Conservation (phyloP, 1,140 invertebrate genomes). For the Lineus longissimus region DNA sequence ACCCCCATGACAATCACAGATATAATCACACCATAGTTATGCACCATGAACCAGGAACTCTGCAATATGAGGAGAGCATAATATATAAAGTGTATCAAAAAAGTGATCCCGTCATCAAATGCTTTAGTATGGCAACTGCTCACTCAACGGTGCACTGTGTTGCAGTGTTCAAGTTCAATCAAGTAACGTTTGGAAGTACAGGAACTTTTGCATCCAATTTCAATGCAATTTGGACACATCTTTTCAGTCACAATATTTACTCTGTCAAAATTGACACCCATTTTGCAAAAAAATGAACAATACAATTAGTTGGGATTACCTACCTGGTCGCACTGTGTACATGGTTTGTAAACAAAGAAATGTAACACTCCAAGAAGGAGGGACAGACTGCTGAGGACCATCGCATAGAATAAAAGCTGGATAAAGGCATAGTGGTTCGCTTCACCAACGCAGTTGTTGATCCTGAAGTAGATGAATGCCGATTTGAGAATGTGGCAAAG, state of each 20-base stretch:
- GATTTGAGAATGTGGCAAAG: background rate
- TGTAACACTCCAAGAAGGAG: constrained; percentile 35
- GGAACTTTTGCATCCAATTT: no score
- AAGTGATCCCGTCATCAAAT: background rate
- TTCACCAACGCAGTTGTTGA: constrained; percentile 54
- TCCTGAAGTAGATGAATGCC: constrained; percentile 34
- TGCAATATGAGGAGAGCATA: background rate
- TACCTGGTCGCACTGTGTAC: constrained; percentile 40
- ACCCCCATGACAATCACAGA: background rate
- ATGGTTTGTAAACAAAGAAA: constrained; percentile 43
- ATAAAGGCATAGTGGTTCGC: constrained; percentile 48
- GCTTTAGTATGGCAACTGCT: background rate
- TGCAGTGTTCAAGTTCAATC: no score
- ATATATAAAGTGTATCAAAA: background rate
- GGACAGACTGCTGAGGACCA: constrained; percentile 31
- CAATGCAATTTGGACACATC: no score
- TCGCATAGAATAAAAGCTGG: constrained; percentile 42
- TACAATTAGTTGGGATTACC: constrained; percentile 11
- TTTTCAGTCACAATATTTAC: no score
- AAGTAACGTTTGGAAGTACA: no score
- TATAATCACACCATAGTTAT: background rate
- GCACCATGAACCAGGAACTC: background rate
- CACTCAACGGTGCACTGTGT: background rate
- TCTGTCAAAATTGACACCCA: no score
- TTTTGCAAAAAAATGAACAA: background rate